These are phyloP conservation scores for Drosophila nr. fundita DNA, from an alignment of 2,888 invertebrate genomes.

Conservation along the genomic window DNA sequence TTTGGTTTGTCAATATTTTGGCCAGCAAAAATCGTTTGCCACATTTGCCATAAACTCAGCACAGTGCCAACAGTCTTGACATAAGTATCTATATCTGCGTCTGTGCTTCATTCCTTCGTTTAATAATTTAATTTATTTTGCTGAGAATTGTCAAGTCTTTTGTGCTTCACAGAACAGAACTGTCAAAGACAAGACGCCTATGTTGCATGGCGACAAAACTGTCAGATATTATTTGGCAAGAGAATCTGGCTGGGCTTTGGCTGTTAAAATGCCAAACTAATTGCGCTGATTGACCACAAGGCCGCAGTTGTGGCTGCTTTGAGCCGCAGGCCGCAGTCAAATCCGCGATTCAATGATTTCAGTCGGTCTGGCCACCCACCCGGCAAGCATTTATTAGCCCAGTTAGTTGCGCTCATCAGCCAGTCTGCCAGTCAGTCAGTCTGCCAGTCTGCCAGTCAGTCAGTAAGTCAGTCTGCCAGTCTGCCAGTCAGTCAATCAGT, in stretches of 20 bases:
- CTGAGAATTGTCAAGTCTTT: conserved; percentile 40
- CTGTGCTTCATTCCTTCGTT: conserved; percentile 35
- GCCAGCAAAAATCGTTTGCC: conserved; percentile 42
- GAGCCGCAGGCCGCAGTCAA: conserved; percentile 56
- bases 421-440: conserved; percentile 20
- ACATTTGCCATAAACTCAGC: conserved; percentile 62
- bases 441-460: conserved; percentile 15
- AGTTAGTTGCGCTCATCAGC: conserved; percentile 21
- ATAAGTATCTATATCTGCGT: conserved; percentile 37
- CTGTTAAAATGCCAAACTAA: conserved; percentile 47
- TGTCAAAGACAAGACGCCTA: conserved; percentile 21
- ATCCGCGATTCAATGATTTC: conserved; percentile 63
- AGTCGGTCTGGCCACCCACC: conserved; percentile 1
- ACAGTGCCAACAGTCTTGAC: conserved; percentile 65
- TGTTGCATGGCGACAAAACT: not conserved
- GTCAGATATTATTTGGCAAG: not conserved
- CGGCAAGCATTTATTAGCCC: conserved; percentile 25
- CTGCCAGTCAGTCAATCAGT: conserved; percentile 20
- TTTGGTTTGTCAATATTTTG: conserved; percentile 70
- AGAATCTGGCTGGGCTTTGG: not conserved
- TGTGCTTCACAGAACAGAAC: conserved; percentile 42
- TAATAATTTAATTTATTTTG: conserved; percentile 63
- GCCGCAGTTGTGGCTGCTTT: conserved; percentile 53
- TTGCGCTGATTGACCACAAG: conserved; percentile 68
- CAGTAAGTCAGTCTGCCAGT: not conserved